A percentile compares a stretch with the other conserved stretches of the same genome.
These are phyloP conservation scores for Papilio elwesi DNA, from an alignment of 2,888 invertebrate genomes.

Conservation along the genomic window DNA sequence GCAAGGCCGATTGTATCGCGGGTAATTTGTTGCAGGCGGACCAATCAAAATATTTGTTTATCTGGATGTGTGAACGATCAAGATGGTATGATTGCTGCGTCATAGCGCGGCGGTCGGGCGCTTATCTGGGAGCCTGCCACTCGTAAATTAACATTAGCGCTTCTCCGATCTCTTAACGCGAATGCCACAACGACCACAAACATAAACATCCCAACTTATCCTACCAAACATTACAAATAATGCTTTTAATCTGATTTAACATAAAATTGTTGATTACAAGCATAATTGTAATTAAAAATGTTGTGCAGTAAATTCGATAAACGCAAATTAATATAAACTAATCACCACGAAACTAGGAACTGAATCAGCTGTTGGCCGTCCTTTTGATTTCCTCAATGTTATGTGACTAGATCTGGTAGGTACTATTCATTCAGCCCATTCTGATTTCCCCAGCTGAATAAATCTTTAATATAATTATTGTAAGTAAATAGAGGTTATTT, in stretches of 20 bases:
- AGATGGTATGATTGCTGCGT: conserved; percentile 69
- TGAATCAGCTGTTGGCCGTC: no score
- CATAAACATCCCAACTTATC: conserved; percentile 15
- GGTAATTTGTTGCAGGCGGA: conserved; percentile 69
- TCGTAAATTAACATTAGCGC: conserved; percentile 45
- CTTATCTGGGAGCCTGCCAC: conserved; percentile 58
- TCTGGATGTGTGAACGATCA: conserved; percentile 55
- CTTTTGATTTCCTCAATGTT: no score
- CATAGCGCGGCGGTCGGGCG: conserved; percentile 57
- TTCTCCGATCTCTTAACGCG: conserved; percentile 40
- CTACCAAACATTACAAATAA: conserved; percentile 32
- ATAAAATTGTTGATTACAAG: conserved; percentile 5
- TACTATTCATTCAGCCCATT: no score
- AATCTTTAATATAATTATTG: no score
- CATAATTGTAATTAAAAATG: background rate
- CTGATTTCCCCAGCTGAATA: no score
- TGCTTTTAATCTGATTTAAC: conserved; percentile 12
- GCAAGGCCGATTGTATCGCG: conserved; percentile 60
- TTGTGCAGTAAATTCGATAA: no score
- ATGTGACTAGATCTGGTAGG: no score
- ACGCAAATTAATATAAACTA: no score
- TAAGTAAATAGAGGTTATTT: no score
- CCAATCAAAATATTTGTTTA: conserved; percentile 78
- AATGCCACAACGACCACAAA: conserved; percentile 24
- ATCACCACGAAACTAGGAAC: no score